Conservation (phyloP, 2,797 vertebrate genomes). For the Tapirus indicus region DNA sequence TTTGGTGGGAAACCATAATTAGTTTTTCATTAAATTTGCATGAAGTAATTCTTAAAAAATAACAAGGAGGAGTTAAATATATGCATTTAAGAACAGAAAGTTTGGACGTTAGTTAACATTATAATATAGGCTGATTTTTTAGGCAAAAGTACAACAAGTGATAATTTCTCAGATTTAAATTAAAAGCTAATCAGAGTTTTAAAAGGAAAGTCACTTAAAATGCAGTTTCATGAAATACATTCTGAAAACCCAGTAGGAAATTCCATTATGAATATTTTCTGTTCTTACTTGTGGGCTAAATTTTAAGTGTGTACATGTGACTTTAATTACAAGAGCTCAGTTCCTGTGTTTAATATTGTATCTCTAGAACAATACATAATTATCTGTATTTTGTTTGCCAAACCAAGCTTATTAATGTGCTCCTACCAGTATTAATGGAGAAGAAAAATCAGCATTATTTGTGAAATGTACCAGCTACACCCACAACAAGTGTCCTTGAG, state of each 20-base stretch:
- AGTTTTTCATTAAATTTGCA: conserved; percentile 86
- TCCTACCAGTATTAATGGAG: conserved; percentile 55
- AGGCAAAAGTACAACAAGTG: conserved; percentile 58
- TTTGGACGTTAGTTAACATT: conserved; percentile 59
- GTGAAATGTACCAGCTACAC: conserved; percentile 64
- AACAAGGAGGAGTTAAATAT: conserved; percentile 67
- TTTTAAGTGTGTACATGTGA: conserved; percentile 68
- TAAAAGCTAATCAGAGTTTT: conserved; percentile 73
- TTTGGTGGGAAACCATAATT: conserved; percentile 85
- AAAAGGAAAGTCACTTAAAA: conserved; percentile 71
- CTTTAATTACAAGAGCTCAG: conserved; percentile 69
- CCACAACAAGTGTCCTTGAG: conserved; percentile 63
- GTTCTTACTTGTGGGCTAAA: conserved; percentile 53
- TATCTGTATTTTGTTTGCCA: conserved; percentile 75
- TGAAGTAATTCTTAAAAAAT: conserved; percentile 75
- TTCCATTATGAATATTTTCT: conserved; percentile 79
- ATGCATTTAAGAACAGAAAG: conserved; percentile 50
- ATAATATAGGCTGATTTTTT: conserved; percentile 59
- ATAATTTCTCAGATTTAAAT: conserved; percentile 70
- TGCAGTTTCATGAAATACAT: conserved; percentile 51
- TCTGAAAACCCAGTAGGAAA: conserved; percentile 68
- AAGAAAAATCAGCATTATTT: conserved; percentile 68
- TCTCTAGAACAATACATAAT: conserved; percentile 68
- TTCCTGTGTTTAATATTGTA: conserved; percentile 71
- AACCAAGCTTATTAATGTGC: conserved; percentile 79